Base-by-base conservation (phyloP, 1,140 invertebrate species). In the Leptonema lineaticorne region DNA sequence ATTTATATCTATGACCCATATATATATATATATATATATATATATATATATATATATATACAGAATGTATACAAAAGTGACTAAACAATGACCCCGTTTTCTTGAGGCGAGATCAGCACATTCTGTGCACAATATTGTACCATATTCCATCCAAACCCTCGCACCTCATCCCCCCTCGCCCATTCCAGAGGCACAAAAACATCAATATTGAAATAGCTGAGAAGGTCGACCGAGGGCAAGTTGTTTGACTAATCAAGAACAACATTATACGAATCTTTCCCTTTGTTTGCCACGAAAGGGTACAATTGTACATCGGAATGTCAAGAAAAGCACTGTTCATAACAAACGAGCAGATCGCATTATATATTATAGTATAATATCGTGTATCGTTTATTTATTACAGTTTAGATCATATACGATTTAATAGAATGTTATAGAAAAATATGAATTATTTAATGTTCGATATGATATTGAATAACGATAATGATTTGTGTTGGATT, bases 71-170 rank as follows among this genome's bases (percentile, higher is more conserved):
- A 16, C 37, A 9, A 16, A 53, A 11, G 37, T 22, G 45, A n/a
- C 59, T 45, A 63, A 63, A 63, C 59, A 63, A 63, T 63, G 59
- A 53, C 29, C 45, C 33, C 26, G 30, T 63, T 58, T 63, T 63
- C 59, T 41, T 63, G 45, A 27, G 45, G 33, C 59, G 20, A 22
- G 59, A 63, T 63, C 59, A 63, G 59, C 30, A 22, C 59, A 41
- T 41, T 63, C 45, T 9, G 20, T 9, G 29, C 56, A 46, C 33
- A 29, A 41, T 22, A 28, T 18, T n/a, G n/a, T n/a, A n/a, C n/a
- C n/a, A n/a, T n/a, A n/a, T n/a, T n/a, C n/a, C n/a, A n/a, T n/a
- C n/a, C n/a, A n/a, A n/a, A n/a, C n/a, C n/a, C n/a, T n/a, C n/a
- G n/a, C 37, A 30, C 29, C 30, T 33, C 5, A 5, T 33, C 5